phyloP scores from a whole-genome alignment of 2,113 vertebrate species.

The Xerus inauris region DNA sequence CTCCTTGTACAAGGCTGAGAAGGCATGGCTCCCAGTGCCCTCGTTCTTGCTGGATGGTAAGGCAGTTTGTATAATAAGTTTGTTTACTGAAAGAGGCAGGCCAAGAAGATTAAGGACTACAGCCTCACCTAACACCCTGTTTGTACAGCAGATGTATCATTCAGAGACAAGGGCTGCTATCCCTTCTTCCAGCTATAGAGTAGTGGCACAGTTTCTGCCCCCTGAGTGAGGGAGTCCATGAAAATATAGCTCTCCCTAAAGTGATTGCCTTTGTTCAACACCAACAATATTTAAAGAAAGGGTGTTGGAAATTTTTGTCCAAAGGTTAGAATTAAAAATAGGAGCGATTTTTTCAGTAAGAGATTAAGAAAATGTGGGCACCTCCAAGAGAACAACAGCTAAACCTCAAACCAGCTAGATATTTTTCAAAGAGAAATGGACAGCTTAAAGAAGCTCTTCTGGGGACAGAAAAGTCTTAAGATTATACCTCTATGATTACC shows the following conservation, averaged over 20 bases:
- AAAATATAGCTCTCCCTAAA: neutral
- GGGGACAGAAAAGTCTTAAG: neutral
- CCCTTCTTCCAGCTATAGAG: too few relatives aligned
- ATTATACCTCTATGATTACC: neutral
- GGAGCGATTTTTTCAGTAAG: neutral
- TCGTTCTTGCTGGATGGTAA: neutral
- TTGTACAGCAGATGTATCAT: neutral
- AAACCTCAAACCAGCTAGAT: neutral
- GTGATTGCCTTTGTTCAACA: too few relatives aligned
- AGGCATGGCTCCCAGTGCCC: neutral
- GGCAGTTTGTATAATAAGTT: neutral
- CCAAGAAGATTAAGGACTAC: neutral
- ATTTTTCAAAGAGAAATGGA: neutral
- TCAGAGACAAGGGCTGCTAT: neutral
- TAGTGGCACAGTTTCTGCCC: neutral
- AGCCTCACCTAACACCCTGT: neutral
- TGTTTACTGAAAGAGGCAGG: neutral
- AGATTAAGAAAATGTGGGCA: neutral
- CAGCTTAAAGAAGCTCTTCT: too few relatives aligned
- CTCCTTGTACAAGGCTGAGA: neutral
- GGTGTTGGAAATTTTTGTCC: neutral
- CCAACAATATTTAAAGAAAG: neutral
- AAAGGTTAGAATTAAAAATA: neutral
- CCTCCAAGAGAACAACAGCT: neutral
- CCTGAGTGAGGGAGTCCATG: neutral